Base-by-base conservation (phyloP, 1,140 invertebrate genomes). In the Musca vetustissima region DNA sequence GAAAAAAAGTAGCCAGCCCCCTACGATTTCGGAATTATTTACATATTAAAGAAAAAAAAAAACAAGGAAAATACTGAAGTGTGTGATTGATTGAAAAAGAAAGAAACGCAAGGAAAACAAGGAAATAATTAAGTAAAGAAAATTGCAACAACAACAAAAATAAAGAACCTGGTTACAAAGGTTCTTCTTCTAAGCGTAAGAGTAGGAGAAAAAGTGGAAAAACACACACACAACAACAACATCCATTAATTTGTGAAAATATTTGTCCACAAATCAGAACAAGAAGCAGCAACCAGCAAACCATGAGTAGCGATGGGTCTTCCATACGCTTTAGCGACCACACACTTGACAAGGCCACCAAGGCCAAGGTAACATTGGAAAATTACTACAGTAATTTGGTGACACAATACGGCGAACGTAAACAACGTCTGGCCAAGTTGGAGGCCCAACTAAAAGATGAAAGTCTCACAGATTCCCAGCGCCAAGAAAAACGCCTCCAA, bases 351-450 rank as follows among this genome's bases (percentile, higher is more conserved):
- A 99, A 99, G 86, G 98, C 97, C 69, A 98, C 96, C 77, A 98
- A 98, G 85, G 96, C 97, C 71, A 99, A 99, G 87, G 94, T 99
- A 74, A 98, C 97, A 64, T 86, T 99, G 78, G 98, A 99, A 85
- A 99, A 98, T 85, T 99, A 98, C 86, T 99, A 99, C 85, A 96
- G 92, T 82, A 99, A 99, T 87, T 89, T 99, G 77, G 94, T 98
- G 82, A 90, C 94, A 76, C 97, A 99, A 83, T 96, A 98, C 85
- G 90, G 96, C 75, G 98, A 99, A 85, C 88, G 98, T 76, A 96
- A 98, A 84, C 96, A 97, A 83, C 74, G 95, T 82, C 88, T 96
- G 79, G 93, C 94, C 28, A 94, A 95, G 81, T 84, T 98, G 71
- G 96, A 98, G 86, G 94, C 97, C 84, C 92, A 94, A 52, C 88